Conservation (phyloP, 2,113 vertebrate species). For the Tragelaphus buxtoni region DNA sequence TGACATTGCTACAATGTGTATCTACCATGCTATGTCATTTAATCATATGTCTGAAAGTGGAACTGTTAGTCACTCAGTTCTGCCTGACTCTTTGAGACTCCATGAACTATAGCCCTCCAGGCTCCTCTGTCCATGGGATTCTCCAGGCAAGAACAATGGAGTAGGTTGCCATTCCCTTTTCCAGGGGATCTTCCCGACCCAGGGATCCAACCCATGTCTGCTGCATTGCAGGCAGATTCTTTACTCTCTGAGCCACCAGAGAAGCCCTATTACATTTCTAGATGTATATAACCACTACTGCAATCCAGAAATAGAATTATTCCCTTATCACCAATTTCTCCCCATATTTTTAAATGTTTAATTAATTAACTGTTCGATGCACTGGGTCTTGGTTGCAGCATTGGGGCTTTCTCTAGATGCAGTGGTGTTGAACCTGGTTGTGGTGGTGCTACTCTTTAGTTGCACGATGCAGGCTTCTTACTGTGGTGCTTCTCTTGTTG, state of each 20-base stretch:
- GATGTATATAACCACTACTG: not conserved
- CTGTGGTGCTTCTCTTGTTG: not conserved
- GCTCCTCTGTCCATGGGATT: not conserved
- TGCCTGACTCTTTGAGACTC: not conserved
- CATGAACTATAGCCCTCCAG: not conserved
- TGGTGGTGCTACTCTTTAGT: not conserved
- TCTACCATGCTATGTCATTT: not conserved
- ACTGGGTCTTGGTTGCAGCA: not conserved
- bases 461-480: not conserved
- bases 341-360: not conserved
- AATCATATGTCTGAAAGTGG: not conserved
- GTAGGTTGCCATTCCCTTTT: not conserved
- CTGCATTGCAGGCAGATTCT: not conserved
- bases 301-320: not conserved
- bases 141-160: not conserved
- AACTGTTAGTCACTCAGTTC: not conserved
- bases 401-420: not conserved
- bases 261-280: not conserved
- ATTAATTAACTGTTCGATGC: not conserved
- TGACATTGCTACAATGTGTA: not conserved
- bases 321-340: not conserved
- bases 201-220: not conserved
- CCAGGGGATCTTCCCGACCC: not conserved
- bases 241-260: not conserved
- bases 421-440: not conserved